Evolutionary conservation across 1,140 invertebrate species (phyloP), one percentile per base, ranked within the genome.

Genomic region (Spodoptera litura): DNA sequence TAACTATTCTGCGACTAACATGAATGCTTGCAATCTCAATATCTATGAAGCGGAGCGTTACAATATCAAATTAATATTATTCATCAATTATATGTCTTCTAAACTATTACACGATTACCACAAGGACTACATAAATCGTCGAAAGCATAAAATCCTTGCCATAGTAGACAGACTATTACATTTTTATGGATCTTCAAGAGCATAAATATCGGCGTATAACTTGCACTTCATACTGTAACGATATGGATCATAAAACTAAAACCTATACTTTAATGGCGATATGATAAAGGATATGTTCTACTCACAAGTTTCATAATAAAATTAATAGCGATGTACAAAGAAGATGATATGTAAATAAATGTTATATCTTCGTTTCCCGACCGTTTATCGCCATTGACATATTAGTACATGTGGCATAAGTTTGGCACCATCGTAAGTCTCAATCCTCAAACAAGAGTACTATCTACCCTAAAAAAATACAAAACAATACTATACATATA

Each of bases 261-360:
- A 72, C 74, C 74, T 83, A 88, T 53, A 71, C 78, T 87, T 83
- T 80, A 64, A 77, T 81, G 75, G 58, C 52, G 85, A 88, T 88
- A 88, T 88, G 83, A 81, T 80, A 80, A 66, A 81, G 78, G 83
- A 87, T 86, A 86, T 83, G 83, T 84, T 53, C n/a, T 62, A 81
- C 73, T 80, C 59, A 79, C 38, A 49, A 52, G 78, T 74, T 80
- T 49, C 38, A 80, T 78, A 74, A 72, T 35, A 73, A 75, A 78
- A 78, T n/a, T 38, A 78, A 73, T 27, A 13, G 25, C 15, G 10
- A 79, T 49, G 72, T 85, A 84, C 79, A 31, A 64, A 70, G 78
- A 62, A 79, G 70, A 79, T 89, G 88, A 91, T 91, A 91, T 91
- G 89, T 89, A 86, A 85, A 80, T 55, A 79, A 76, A 73, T 51